Evolutionary conservation across 2,113 vertebrate genomes (phyloP).

Genomic region (Sorex fumeus): DNA sequence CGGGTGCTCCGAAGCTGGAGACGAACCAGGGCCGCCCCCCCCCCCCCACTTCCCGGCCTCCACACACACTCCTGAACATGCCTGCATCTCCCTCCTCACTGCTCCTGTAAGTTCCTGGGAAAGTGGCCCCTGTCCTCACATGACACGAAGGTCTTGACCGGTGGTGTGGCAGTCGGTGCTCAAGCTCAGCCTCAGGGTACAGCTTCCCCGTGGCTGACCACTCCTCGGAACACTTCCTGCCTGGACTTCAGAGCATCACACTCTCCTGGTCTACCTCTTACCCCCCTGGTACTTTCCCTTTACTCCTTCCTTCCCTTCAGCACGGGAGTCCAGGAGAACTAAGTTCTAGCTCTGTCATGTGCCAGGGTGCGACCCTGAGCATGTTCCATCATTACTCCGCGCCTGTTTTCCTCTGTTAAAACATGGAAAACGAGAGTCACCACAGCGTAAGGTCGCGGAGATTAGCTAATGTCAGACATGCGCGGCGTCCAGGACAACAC

Average conservation of each 20-base stretch:
- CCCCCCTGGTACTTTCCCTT: background rate
- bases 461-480: background rate
- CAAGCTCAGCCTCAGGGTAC: accelerated
- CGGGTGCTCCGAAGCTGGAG: background rate
- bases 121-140: constrained; percentile 1
- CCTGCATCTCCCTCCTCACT: background rate
- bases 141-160: background rate
- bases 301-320: background rate
- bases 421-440: background rate
- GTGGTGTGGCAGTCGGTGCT: background rate
- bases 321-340: background rate
- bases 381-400: background rate
- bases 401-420: background rate
- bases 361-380: background rate
- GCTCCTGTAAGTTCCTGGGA: background rate
- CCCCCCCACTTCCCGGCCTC: too few relatives aligned
- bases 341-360: background rate
- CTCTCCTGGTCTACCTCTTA: background rate
- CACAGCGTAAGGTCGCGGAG: background rate
- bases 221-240: background rate
- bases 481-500: background rate
- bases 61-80: constrained; percentile 30
- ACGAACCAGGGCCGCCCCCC: background rate
- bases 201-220: background rate
- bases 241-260: background rate